Conservation (phyloP, 2,113 vertebrate species). For the Cinclus cinclus region DNA sequence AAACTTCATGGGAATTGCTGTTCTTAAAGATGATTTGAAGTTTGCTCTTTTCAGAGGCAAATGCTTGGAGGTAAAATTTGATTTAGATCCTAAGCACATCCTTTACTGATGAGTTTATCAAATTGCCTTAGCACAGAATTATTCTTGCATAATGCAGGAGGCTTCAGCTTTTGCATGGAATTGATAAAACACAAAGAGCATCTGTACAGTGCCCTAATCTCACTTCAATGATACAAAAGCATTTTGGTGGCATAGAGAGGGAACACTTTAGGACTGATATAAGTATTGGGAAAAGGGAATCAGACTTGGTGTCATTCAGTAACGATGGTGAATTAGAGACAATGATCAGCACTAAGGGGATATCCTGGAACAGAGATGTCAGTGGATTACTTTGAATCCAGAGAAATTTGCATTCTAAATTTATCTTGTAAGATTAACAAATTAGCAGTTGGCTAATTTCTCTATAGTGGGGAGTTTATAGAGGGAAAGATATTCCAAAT, state of each 20-base stretch:
- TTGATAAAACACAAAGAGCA: background rate
- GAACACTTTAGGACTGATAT: background rate
- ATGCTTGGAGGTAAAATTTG: background rate
- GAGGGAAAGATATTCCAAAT: background rate
- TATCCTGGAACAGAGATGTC: background rate
- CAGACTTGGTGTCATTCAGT: background rate
- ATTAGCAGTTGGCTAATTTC: background rate
- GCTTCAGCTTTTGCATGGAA: background rate
- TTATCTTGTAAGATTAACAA: background rate
- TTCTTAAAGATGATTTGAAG: background rate
- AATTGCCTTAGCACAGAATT: constrained; percentile 6
- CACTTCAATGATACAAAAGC: background rate
- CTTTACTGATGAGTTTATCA: background rate
- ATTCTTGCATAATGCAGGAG: background rate
- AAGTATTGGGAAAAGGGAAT: background rate
- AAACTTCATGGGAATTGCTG: background rate
- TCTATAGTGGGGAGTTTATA: background rate
- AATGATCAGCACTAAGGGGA: background rate
- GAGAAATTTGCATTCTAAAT: background rate
- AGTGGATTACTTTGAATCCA: background rate
- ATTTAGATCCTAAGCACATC: background rate
- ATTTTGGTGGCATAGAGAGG: background rate
- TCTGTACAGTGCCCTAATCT: background rate
- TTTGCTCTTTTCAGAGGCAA: constrained; percentile 6
- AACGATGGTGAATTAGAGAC: background rate